Evolutionary conservation across 2,888 invertebrate species (phyloP).

Genomic region (Cloeon dipterum): DNA sequence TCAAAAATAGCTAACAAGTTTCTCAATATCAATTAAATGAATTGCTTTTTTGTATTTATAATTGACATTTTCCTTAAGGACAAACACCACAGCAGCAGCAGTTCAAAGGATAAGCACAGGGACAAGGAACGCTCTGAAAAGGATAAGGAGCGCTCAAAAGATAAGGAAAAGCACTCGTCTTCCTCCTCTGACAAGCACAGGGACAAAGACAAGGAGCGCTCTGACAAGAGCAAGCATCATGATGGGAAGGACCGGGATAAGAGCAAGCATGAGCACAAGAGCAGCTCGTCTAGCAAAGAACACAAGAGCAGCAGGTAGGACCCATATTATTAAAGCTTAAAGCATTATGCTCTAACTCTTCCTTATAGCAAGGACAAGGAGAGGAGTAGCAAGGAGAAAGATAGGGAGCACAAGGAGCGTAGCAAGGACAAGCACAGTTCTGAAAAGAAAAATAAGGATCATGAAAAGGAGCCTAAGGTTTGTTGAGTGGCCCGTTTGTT

Average conservation of each 20-base stretch:
- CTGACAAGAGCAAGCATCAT: slow-evolving; percentile 13
- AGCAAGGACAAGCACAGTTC: slow-evolving; percentile 14
- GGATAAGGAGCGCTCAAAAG: slow-evolving; percentile 13
- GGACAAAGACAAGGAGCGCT: slow-evolving; percentile 19
- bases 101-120: slow-evolving; percentile 19
- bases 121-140: slow-evolving; percentile 17
- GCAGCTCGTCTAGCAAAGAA: slow-evolving; percentile 18
- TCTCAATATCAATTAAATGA: too few relatives aligned
- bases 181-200: slow-evolving; percentile 20
- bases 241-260: slow-evolving; percentile 20
- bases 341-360: too few relatives aligned
- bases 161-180: slow-evolving; percentile 19
- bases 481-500: too few relatives aligned
- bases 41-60: too few relatives aligned
- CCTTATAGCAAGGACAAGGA: slow-evolving; percentile 18
- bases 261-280: slow-evolving; percentile 3
- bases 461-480: neutral
- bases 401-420: slow-evolving; percentile 14
- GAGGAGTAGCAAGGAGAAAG: slow-evolving; percentile 14
- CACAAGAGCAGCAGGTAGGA: slow-evolving; percentile 13
- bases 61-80: too few relatives aligned
- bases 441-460: slow-evolving; percentile 9
- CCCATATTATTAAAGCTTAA: neutral
- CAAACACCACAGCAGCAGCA: slow-evolving; percentile 17
- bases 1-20: too few relatives aligned